Conservation (phyloP, 1,140 invertebrate genomes). For the Argopecten irradians region DNA sequence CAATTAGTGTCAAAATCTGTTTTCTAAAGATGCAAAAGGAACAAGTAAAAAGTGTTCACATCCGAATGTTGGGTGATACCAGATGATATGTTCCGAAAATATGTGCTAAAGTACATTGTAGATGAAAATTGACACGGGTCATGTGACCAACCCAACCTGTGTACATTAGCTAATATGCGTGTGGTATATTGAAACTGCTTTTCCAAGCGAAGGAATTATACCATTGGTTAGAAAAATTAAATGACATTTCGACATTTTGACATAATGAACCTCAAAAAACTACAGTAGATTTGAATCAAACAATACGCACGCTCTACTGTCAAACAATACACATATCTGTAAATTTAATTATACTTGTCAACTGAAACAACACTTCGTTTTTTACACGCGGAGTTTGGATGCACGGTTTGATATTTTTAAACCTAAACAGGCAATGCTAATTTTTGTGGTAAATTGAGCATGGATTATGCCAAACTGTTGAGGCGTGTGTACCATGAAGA, state of each 20-base stretch:
- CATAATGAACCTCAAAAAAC: constrained; percentile 7
- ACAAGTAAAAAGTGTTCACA: not conserved
- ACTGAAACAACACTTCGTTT: constrained; percentile 10
- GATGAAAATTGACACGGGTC: not conserved
- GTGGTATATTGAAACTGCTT: constrained; percentile 2
- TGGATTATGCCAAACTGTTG: constrained; percentile 11
- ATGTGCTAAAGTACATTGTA: not conserved
- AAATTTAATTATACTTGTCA: constrained; percentile 23
- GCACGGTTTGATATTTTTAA: not conserved
- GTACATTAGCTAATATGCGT: constrained; percentile 11
- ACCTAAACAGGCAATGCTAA: constrained; percentile 5
- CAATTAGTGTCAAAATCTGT: not conserved
- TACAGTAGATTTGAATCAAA: constrained; percentile 3
- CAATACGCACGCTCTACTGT: not conserved
- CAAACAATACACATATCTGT: constrained; percentile 10
- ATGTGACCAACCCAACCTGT: not conserved
- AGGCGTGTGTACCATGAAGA: not conserved
- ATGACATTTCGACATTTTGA: constrained; percentile 22
- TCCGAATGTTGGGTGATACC: not conserved
- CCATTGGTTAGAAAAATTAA: constrained; percentile 3
- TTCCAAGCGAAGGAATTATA: constrained; percentile 3
- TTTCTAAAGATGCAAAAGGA: not conserved
- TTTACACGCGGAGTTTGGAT: not conserved
- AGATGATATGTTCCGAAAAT: not conserved
- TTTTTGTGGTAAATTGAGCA: constrained; percentile 17